Base-by-base conservation (phyloP, 1,140 invertebrate genomes). In the Caenorhabditis briggsae region DNA sequence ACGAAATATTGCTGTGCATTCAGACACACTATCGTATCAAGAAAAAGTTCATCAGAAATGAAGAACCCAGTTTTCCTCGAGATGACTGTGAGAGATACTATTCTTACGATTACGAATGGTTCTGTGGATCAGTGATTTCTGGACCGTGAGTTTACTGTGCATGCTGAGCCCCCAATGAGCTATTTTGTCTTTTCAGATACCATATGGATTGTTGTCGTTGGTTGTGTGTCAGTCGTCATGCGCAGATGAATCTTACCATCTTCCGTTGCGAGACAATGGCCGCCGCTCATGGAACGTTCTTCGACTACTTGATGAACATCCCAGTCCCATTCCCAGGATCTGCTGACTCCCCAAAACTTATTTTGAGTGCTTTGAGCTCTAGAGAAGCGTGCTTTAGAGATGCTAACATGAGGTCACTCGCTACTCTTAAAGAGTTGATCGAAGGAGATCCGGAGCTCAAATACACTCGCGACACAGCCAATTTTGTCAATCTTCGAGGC, bases 21-120 rank as follows among this genome's bases (percentile, higher is more conserved):
- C 46, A 50, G 11, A 5, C 3, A 20, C 12, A 20, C 46, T 78
- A 78, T 46, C 64, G 64, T 9, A 14, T 78, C 14, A 9, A 23
- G 5, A 7, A 9, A 33, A 33, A 33, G 33, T 33, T 33, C 33
- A n/a, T 25, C 61, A 33, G 5, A 23, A 33, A n/a, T 0, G 9
- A 14, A 23, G n/a, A 78, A 50, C 2, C 50, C 46, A 41, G 20
- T n/a, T 7, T 11, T 78, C n/a, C 6, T 5, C 46, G 46, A 23
- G 14, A 78, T 5, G 46, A 20, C 7, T 48, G 9, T n/a, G n/a
- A 50, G 3, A n/a, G 46, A 50, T 78, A 50, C n/a, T 50, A 18
- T n/a, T n/a, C 46, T 0, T 78, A 78, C 46, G 70, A 78, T n/a
- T 23, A 53, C n/a, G 70, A 78, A 12, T 78, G 70, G 70, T 46